Base-by-base conservation (phyloP, 2,113 vertebrate genomes). In the Stegastes partitus region DNA sequence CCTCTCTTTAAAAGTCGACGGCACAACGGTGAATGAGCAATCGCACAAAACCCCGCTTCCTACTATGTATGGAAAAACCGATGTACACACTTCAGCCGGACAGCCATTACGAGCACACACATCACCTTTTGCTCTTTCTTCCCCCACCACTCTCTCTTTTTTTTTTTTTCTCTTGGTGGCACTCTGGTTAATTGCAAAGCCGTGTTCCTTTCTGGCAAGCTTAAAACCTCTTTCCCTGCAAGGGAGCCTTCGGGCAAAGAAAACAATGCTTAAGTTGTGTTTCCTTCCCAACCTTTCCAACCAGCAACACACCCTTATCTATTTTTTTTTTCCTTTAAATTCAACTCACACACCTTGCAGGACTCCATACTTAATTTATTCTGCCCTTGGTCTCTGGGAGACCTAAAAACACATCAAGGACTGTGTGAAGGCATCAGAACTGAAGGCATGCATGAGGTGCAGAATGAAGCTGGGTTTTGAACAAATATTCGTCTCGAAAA, bases 171-270 rank as follows among this genome's bases (percentile, higher is more conserved):
- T 54, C 84, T 82, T 50, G 25, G 53, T 72, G 71, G 62, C 68
- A 78, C 82, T 89, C 70, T 74, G 55, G 87, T 92, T 94, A 92
- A 93, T 91, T 90, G 87, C 85, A 91, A 91, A 90, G 26, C 55
- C 65, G 68, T 89, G 81, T 90, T 89, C 77, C 42, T 77, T 53
- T 71, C 79, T 88, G 57, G 51, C 15, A 77, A 79, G 62, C 59
- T 55, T 67, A 26, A 87, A 89, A 78, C 72, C 67, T 55, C 56
- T 83, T 82, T 68, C 63, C 55, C 79, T 79, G 61, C 69, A 47
- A 79, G 65, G 66, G n/a, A 68, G 80, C 68, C 88, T 85, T 71
- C 12, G 1, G 85, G 86, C 80, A 80, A 64, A 9, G 59, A 83
- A 74, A 82, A 79, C 68, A 73, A 56, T 65, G 69, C 80, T 26